Evolutionary conservation across 2,113 vertebrate genomes (phyloP), one percentile per base, ranked within the genome.

Genomic region (Patagioenas fasciata): DNA sequence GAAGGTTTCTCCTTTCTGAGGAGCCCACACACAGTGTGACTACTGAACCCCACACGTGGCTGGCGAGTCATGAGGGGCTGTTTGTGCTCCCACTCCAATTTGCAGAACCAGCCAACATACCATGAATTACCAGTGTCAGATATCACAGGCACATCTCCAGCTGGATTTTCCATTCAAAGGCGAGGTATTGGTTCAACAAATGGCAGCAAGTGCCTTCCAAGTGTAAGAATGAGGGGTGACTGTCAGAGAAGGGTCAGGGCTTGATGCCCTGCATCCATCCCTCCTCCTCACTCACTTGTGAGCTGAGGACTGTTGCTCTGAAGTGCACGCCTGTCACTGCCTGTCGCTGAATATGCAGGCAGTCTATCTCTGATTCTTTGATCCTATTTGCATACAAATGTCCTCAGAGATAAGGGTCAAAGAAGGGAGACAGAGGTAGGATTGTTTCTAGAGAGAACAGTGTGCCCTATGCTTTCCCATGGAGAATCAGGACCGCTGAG

Each of bases 121-220:
- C 73, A 0, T 72, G 90, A 96, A 91, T 84, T 95, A 74, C 23
- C 1, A 89, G 95, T 96, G 73, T 96, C 96, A 95, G 83, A 89
- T 96, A 94, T 96, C 96, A 96, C 83, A 96, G 83, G 86, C 86
- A 91, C 82, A 94, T 92, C 73, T 91, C 91, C 95, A 96, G 88
- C 80, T 96, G 93, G 86, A 93, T 94, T 91, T 89, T 77, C 88
- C 78, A 93, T 96, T 93, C 96, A 85, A 70, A 66, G 32, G 44
- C 36, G 50, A 79, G 28, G n/a, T 89, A 84, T 15, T 84, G 44
- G 61, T 89, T 82, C 80, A 84, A 92, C 83, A 95, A 93, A 70
- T 0, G 0, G 66, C 80, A 93, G 53, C 88, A 93, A 96, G 77
- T 91, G 57, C 86, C 66, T 95, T 66, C 67, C 31, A 53, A 75